A percentile compares a stretch with the other conserved stretches of the same genome.
phyloP scores from a whole-genome alignment of 1,140 invertebrate genomes.

The Zaprionus vittiger region DNA sequence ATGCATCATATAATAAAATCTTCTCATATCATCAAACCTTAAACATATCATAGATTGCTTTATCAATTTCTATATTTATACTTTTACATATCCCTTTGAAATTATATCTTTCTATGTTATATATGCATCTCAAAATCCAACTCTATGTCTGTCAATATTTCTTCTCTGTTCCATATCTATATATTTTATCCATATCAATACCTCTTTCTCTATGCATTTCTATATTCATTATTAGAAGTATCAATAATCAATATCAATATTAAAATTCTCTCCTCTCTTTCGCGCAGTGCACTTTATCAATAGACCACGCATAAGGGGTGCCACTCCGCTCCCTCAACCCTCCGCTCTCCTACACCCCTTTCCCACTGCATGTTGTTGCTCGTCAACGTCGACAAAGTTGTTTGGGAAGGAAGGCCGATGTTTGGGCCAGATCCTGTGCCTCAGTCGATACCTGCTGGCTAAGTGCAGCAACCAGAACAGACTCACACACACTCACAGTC shows the following conservation, averaged over 20 bases:
- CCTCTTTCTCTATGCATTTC: no score
- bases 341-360: neutral
- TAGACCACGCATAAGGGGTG: conserved; percentile 45
- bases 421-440: conserved; percentile 18
- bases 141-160: no score
- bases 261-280: neutral
- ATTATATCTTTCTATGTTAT: no score
- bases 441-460: conserved; percentile 52
- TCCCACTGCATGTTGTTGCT: conserved; percentile 42
- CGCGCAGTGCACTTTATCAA: conserved; percentile 48
- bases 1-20: no score
- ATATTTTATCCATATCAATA: no score
- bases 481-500: conserved; percentile 15
- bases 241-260: neutral
- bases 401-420: conserved; percentile 40
- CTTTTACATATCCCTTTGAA: no score
- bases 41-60: no score
- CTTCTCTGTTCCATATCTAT: no score
- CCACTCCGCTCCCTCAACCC: neutral
- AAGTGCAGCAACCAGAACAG: conserved; percentile 39
- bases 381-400: conserved; percentile 51
- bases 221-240: no score
- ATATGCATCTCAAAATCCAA: no score
- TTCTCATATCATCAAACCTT: no score
- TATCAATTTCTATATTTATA: no score